Evolutionary conservation across 2,113 vertebrate genomes (phyloP).

Genomic region (Actenoides lindsayi): DNA sequence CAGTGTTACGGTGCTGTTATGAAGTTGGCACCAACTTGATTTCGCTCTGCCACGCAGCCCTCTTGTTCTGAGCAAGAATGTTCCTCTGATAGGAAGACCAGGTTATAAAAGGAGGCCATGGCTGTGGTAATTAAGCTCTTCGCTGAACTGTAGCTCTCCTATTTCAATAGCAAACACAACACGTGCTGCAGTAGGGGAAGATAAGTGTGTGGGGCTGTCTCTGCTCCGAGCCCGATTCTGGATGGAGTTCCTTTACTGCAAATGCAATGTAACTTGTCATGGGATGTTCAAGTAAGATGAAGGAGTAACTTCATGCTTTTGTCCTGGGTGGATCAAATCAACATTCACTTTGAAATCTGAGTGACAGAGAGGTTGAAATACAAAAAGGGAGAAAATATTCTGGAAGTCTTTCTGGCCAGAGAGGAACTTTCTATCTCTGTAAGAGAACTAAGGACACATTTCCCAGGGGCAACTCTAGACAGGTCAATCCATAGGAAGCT

Average conservation of each 20-base stretch:
- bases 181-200: background rate
- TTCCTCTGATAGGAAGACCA: background rate
- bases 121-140: background rate
- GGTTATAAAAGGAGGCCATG: background rate
- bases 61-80: background rate
- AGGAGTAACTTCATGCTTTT: background rate
- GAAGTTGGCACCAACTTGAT: background rate
- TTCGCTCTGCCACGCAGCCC: background rate
- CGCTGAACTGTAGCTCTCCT: background rate
- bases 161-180: background rate
- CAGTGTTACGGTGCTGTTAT: background rate
- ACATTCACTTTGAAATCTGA: conserved; percentile 7
- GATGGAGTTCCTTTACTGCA: background rate
- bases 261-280: background rate
- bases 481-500: background rate
- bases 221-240: background rate
- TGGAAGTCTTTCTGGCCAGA: conserved; percentile 7
- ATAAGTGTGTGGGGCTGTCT: background rate
- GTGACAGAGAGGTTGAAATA: background rate
- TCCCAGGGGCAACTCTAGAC: background rate
- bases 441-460: background rate
- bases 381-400: conserved; percentile 34
- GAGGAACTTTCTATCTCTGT: background rate
- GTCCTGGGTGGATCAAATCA: background rate
- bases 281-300: background rate